These are phyloP conservation scores for Eucidaris tribuloides DNA, from an alignment of 35 echinoderm and acorn worm species.

Conservation along the genomic window DNA sequence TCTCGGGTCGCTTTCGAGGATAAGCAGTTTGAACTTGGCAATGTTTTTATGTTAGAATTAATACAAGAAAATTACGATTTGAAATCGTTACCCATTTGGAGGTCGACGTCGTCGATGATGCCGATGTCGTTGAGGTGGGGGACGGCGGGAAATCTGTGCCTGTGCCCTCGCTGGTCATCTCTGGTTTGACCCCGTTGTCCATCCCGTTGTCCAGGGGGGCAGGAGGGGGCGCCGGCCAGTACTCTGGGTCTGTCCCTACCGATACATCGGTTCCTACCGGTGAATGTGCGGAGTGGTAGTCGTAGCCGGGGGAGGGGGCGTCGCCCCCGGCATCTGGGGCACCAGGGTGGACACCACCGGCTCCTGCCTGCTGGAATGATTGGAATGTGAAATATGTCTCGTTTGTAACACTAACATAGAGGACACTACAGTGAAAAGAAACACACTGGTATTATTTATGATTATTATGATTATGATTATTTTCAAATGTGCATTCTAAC, in stretches of 20 bases:
- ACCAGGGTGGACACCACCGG: constrained; percentile 35
- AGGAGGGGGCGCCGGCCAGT: neutral
- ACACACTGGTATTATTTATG: no score
- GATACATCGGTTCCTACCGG: neutral
- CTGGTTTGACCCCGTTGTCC: neutral
- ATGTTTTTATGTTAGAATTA: no score
- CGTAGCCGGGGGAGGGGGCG: neutral
- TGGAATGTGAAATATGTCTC: no score
- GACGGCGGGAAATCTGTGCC: constrained; percentile 3
- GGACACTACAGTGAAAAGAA: no score
- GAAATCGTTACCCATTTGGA: constrained; percentile 33
- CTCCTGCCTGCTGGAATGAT: no score
- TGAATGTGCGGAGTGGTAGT: neutral
- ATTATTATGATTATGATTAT: no score
- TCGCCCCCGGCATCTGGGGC: neutral
- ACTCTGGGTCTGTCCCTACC: constrained; percentile 6
- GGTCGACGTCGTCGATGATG: neutral
- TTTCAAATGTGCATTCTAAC: no score
- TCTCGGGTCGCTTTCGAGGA: no score
- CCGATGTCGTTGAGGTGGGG: neutral
- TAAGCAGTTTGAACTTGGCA: no score
- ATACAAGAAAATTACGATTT: no score
- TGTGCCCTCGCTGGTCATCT: neutral
- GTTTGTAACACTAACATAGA: no score
- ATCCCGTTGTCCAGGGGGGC: neutral